Conservation (phyloP, 1,140 invertebrate species). For the Drosophila tristis region DNA sequence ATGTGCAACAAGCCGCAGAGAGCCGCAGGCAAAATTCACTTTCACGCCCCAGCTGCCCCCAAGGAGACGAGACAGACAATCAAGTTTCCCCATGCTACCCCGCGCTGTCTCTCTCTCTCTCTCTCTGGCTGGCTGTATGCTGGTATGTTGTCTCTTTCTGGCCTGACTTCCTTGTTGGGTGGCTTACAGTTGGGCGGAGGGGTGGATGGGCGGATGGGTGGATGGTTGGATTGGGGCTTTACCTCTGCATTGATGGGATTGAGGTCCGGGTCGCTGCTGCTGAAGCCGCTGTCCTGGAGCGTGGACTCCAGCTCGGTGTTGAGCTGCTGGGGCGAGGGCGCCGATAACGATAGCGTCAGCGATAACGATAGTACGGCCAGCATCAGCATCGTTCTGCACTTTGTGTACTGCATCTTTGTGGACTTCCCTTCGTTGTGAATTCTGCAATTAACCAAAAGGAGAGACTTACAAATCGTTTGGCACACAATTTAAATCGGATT, state of each 20-base stretch:
- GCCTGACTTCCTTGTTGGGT: slow-evolving; percentile 22
- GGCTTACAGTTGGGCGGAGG: not conserved
- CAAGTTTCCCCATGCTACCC: slow-evolving; percentile 33
- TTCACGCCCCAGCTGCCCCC: slow-evolving; percentile 29
- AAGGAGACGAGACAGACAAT: slow-evolving; percentile 24
- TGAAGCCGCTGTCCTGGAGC: slow-evolving; percentile 54
- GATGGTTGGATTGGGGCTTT: slow-evolving; percentile 32
- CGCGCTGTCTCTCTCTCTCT: slow-evolving; percentile 20
- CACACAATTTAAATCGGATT: not conserved
- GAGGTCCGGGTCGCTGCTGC: slow-evolving; percentile 65
- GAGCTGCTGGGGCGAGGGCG: slow-evolving; percentile 44
- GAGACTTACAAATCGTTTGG: not conserved
- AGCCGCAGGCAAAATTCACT: slow-evolving; percentile 22
- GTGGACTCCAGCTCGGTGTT: slow-evolving; percentile 24
- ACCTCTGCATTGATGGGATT: slow-evolving; percentile 83
- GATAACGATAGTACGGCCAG: slow-evolving; percentile 46
- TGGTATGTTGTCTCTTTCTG: slow-evolving; percentile 1
- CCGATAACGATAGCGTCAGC: slow-evolving; percentile 48
- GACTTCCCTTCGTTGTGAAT: slow-evolving; percentile 4
- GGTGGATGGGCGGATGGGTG: not conserved
- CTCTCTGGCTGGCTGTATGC: slow-evolving; percentile 4
- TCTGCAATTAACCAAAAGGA: slow-evolving; percentile 16
- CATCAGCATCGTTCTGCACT: slow-evolving; percentile 49
- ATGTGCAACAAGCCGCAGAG: slow-evolving; percentile 19
- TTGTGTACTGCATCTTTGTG: slow-evolving; percentile 54